phyloP scores from a whole-genome alignment of 2,113 vertebrate genomes.

The Tringa solitaria region DNA sequence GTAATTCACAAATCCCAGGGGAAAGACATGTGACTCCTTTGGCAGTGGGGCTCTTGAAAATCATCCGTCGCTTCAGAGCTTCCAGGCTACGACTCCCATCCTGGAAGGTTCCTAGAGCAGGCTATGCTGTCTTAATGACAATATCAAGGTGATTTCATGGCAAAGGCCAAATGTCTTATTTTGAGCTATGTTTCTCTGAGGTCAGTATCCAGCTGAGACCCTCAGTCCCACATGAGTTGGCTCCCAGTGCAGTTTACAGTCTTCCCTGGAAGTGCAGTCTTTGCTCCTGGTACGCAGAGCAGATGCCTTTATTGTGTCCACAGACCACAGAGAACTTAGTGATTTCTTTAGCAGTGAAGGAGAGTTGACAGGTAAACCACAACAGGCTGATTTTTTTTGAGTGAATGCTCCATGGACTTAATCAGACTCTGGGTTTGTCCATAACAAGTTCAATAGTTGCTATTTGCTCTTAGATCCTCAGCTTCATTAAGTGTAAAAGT shows the following conservation, averaged over 20 bases:
- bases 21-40: neutral
- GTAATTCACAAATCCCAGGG: neutral
- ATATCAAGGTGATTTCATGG: conserved; percentile 13
- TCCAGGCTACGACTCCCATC: neutral
- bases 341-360: conserved; percentile 55
- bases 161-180: conserved; percentile 50
- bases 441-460: conserved; percentile 70
- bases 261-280: neutral
- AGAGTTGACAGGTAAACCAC: conserved; percentile 54
- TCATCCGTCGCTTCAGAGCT: neutral
- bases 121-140: conserved; percentile 10
- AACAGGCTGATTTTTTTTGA: conserved; percentile 32
- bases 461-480: conserved; percentile 64
- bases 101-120: conserved; percentile 13
- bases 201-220: conserved; percentile 43
- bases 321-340: conserved; percentile 21
- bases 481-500: conserved; percentile 73
- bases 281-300: neutral
- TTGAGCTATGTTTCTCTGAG: conserved; percentile 63
- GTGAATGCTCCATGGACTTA: conserved; percentile 69
- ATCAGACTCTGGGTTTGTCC: conserved; percentile 72
- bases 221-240: neutral
- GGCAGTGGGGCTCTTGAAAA: neutral
- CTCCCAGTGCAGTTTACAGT: conserved; percentile 10
- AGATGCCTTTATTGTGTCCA: neutral